phyloP scores from a whole-genome alignment of 2,797 vertebrate species.

The Cossypha polioptera region DNA sequence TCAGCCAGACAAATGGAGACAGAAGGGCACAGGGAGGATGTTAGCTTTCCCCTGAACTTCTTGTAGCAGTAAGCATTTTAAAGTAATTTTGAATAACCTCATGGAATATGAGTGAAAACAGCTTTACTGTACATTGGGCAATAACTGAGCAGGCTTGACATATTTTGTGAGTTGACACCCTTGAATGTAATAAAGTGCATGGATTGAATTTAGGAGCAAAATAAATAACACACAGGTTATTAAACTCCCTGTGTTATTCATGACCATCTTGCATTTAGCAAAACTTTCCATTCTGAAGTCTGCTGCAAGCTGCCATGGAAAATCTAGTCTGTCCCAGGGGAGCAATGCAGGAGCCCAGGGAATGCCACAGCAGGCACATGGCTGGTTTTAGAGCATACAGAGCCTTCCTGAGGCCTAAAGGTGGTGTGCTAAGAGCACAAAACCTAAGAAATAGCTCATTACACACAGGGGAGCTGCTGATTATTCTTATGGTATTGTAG shows the following conservation, averaged over 20 bases:
- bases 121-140: conserved; percentile 3
- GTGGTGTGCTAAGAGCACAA: background rate
- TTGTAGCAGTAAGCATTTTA: conserved; percentile 31
- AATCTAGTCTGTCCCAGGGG: background rate
- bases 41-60: conserved; percentile 7
- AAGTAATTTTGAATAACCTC: conserved; percentile 52
- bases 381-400: background rate
- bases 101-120: background rate
- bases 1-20: conserved; percentile 19
- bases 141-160: conserved; percentile 21
- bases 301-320: background rate
- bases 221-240: conserved; percentile 49
- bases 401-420: background rate
- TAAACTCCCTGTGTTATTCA: conserved; percentile 34
- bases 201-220: conserved; percentile 47
- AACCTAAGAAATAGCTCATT: background rate
- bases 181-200: conserved; percentile 37
- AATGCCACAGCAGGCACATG: background rate
- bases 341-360: background rate
- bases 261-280: conserved; percentile 35
- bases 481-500: background rate
- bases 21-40: conserved; percentile 13
- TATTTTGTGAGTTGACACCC: conserved; percentile 37
- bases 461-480: background rate
- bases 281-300: conserved; percentile 30